Base-by-base conservation (phyloP, 2,113 vertebrate genomes). In the Nannobrachium achirus region DNA sequence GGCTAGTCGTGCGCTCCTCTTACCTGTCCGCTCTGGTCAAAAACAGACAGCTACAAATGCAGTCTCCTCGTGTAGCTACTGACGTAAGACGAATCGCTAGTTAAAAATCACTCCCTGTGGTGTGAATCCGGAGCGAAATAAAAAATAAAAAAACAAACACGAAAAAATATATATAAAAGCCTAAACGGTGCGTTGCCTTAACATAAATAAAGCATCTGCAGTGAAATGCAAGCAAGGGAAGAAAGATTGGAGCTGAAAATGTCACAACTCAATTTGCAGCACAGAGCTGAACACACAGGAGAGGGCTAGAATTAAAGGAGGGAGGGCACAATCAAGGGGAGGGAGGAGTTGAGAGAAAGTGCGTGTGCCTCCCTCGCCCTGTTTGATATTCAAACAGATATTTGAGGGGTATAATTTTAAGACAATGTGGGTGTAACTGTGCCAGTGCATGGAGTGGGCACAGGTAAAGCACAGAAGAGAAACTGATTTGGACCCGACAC, bases 341-440 rank as follows among this genome's bases (percentile, higher is more conserved):
- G 88, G 86, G 88, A 78, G 86, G 88, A 84, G 84, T 59, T 79
- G 68, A 13, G 45, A n/a, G 67, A 8, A 18, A 6, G 44, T 52
- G 18, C 46, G 18, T n/a, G 62, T 66, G 25, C 25, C 25, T 9
- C 57, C 18, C 10, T 33, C 10, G 25, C 9, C 13, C 10, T 55
- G 18, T 10, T 33, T 55, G 52, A 9, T 33, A 25, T 20, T 33
- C 10, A 25, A 33, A 33, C 25, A 33, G 25, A 33, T 20, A 10
- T 13, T 55, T 20, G 20, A 18, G 11, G 18, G 16, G 16, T 50
- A 15, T 50, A n/a, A 50, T 50, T 16, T 5, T 4, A 53, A 8
- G 9, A 10, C 18, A 4, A 4, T 1, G 20, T 1, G 20, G 20
- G 20, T 25, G 20, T 25, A 25, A 25, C 20, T 25, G 20, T 25